These are phyloP conservation scores for Ischnus inquisitorius DNA, from an alignment of 2,888 invertebrate species.

Conservation along the genomic window DNA sequence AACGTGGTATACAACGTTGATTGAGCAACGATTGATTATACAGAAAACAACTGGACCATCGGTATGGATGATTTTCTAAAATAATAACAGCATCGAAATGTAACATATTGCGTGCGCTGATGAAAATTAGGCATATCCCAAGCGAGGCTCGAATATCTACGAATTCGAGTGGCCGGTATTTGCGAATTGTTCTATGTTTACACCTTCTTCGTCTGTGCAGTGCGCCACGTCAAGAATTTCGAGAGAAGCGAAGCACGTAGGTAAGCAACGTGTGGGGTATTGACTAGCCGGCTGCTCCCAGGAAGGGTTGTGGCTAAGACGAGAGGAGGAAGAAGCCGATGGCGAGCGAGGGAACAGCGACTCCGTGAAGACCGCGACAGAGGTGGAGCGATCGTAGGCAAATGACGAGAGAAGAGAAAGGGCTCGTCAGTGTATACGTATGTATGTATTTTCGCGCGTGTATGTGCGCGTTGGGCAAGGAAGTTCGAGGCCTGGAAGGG, in stretches of 20 bases:
- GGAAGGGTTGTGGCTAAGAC: conserved; percentile 85
- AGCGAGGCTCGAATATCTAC: neutral
- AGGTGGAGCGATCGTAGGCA: conserved; percentile 65
- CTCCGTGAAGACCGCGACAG: conserved; percentile 64
- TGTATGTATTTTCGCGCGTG: neutral
- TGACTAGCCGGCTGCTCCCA: conserved; percentile 83
- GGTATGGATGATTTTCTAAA: neutral
- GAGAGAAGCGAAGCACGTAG: conserved; percentile 54
- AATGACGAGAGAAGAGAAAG: conserved; percentile 74
- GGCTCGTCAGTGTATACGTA: conserved; percentile 58
- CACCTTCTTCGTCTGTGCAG: conserved; percentile 35
- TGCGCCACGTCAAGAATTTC: conserved; percentile 42
- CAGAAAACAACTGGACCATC: neutral
- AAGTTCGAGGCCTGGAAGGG: conserved; percentile 71
- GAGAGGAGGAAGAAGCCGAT: conserved; percentile 68
- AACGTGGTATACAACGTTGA: conserved; percentile 5
- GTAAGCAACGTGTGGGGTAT: conserved; percentile 82
- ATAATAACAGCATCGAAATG: neutral
- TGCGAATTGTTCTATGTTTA: conserved; percentile 27
- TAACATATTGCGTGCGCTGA: too few relatives aligned
- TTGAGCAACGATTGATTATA: neutral
- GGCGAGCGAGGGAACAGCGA: conserved; percentile 45
- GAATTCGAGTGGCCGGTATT: neutral
- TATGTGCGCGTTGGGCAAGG: conserved; percentile 45
- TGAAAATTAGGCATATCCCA: too few relatives aligned